A percentile compares a stretch with the other conserved stretches of the same genome.
phyloP scores from a whole-genome alignment of 2,797 vertebrate species.

The Ibycter americanus region DNA sequence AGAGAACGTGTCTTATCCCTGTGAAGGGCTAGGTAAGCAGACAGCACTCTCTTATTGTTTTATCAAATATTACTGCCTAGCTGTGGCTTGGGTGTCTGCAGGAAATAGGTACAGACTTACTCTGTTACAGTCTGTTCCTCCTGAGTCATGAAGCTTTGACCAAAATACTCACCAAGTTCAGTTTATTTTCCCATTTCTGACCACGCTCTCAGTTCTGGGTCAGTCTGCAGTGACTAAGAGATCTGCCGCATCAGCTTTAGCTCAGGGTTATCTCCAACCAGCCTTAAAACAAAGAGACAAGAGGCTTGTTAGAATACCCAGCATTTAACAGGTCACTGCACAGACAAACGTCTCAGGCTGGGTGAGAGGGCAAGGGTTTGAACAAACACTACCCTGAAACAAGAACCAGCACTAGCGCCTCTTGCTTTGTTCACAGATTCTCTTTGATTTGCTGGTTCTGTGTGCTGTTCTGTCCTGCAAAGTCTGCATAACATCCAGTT shows the following conservation, averaged over 20 bases:
- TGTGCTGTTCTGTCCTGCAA: background rate
- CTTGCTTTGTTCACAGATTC: background rate
- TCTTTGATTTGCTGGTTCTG: background rate
- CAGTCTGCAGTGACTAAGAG: background rate
- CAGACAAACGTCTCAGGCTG: background rate
- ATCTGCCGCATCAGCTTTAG: background rate
- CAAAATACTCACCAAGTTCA: background rate
- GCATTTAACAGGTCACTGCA: background rate
- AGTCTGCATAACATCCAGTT: background rate
- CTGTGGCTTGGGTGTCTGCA: background rate
- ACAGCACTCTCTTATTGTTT: background rate
- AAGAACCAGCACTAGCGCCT: fast-evolving
- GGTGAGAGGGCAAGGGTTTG: background rate
- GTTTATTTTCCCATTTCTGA: background rate
- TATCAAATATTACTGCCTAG: background rate
- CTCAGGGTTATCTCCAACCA: background rate
- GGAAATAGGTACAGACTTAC: background rate
- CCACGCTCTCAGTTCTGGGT: fast-evolving
- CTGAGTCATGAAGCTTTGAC: background rate
- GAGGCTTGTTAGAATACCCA: background rate
- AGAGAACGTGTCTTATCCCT: background rate
- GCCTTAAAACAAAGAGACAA: background rate
- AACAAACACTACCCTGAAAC: background rate
- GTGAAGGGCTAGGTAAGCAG: background rate
- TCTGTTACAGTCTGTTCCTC: background rate